These are phyloP conservation scores for Monopterus albus DNA, from an alignment of 2,113 vertebrate species.

Conservation along the genomic window DNA sequence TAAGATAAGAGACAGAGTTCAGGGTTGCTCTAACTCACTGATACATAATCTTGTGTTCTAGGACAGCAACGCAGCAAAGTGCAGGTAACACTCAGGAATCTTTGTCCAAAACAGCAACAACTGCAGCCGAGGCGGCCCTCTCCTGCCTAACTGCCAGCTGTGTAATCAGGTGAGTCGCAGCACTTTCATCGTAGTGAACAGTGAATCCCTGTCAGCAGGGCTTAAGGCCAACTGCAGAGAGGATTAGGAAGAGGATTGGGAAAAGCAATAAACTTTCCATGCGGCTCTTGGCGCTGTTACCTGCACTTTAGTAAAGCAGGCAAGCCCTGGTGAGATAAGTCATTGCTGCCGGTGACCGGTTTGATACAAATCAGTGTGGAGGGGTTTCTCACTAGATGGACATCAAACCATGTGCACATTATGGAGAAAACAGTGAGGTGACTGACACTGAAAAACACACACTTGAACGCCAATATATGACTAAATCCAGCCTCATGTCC, in stretches of 20 bases:
- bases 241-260: conserved; percentile 61
- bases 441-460: conserved; percentile 55
- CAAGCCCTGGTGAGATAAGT: not conserved
- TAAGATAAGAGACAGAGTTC: conserved; percentile 18
- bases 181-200: conserved; percentile 80
- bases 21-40: conserved; percentile 6
- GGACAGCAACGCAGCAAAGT: not conserved
- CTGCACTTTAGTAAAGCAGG: conserved; percentile 21
- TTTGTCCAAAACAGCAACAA: conserved; percentile 37
- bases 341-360: not conserved
- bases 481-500: conserved; percentile 21
- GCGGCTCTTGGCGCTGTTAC: conserved; percentile 42
- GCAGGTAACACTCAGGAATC: conserved; percentile 37
- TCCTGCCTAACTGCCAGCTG: conserved; percentile 65
- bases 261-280: conserved; percentile 56
- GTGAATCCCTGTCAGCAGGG: conserved; percentile 65
- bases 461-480: conserved; percentile 28
- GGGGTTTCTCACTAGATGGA: conserved; percentile 24
- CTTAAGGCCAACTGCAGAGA: conserved; percentile 62
- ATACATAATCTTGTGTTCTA: conserved; percentile 19
- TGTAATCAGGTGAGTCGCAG: conserved; percentile 71
- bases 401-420: conserved; percentile 41
- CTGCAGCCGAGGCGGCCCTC: conserved; percentile 18
- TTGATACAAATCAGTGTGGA: not conserved
- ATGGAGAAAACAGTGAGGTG: conserved; percentile 40